These are phyloP conservation scores for Nomada flava DNA, from an alignment of 2,888 invertebrate species.

Conservation along the genomic window DNA sequence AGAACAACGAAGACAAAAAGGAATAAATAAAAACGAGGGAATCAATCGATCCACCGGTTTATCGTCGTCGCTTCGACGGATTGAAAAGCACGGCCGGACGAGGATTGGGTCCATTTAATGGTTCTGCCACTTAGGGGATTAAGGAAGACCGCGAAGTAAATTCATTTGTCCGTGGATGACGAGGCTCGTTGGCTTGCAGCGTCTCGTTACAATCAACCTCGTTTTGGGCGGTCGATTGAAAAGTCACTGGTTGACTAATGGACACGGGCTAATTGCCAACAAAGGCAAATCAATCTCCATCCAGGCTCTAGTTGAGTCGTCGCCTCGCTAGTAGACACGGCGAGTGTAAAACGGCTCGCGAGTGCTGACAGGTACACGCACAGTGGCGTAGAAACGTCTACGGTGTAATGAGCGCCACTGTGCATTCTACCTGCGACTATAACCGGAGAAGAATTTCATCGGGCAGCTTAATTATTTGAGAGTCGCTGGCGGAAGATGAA, in stretches of 20 bases:
- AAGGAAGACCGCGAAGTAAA: constrained; percentile 66
- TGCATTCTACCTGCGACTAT: not conserved
- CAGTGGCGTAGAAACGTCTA: constrained; percentile 54
- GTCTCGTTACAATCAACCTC: constrained; percentile 63
- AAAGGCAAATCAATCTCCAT: constrained; percentile 80
- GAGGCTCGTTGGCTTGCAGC: constrained; percentile 55
- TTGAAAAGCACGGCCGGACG: not conserved
- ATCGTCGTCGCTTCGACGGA: constrained; percentile 28
- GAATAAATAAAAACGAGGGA: not conserved
- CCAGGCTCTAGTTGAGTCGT: constrained; percentile 77
- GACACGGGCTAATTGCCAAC: constrained; percentile 79
- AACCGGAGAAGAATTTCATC: constrained; percentile 12
- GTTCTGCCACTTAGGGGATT: constrained; percentile 61
- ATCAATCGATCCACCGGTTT: constrained; percentile 40
- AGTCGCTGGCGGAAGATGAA: not conserved
- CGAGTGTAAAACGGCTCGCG: constrained; percentile 71
- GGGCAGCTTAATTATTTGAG: not conserved
- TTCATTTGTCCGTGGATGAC: constrained; percentile 73
- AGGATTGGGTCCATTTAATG: constrained; percentile 39
- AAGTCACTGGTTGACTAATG: constrained; percentile 79
- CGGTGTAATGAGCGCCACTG: not conserved
- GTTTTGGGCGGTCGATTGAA: constrained; percentile 79
- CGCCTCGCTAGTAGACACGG: constrained; percentile 62
- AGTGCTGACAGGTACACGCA: constrained; percentile 66
- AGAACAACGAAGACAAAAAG: no score